These are phyloP conservation scores for Chelonia mydas DNA, from an alignment of 2,797 vertebrate genomes.

Conservation along the genomic window DNA sequence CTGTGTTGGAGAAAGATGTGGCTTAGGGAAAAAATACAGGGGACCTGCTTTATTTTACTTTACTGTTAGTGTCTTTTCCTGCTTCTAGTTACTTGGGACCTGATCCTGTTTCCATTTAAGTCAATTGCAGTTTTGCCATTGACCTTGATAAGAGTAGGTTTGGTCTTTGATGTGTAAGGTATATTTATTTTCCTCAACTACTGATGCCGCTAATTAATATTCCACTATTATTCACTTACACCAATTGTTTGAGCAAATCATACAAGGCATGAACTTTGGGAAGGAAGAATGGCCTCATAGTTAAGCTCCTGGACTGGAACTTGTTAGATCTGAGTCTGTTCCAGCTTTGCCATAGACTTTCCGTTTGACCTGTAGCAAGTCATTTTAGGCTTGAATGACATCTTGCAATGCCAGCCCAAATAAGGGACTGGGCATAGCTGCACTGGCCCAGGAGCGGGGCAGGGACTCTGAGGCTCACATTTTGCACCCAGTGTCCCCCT, in stretches of 20 bases:
- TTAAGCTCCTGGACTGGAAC: not conserved
- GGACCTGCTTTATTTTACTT: conserved; percentile 10
- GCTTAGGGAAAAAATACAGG: not conserved
- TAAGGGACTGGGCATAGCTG: not conserved
- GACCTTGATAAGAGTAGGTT: conserved; percentile 41
- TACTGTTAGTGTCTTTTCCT: conserved; percentile 55
- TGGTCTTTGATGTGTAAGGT: conserved; percentile 14
- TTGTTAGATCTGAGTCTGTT: not conserved
- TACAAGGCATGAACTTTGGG: not conserved
- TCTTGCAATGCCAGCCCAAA: not conserved
- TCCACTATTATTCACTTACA: not conserved
- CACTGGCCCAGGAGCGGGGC: not conserved
- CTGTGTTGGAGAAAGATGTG: not conserved
- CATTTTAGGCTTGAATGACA: not conserved
- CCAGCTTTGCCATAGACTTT: accelerated
- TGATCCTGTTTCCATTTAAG: conserved; percentile 49
- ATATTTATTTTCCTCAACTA: conserved; percentile 7
- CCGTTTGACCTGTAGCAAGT: not conserved
- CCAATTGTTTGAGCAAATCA: not conserved
- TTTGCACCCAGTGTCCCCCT: not conserved
- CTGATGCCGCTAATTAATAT: not conserved
- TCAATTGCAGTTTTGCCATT: conserved; percentile 49
- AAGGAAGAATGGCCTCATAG: not conserved
- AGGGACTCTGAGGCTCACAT: not conserved
- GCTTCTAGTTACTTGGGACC: not conserved